Base-by-base conservation (phyloP, 2,888 invertebrate species). In the Phyllotreta striolata region DNA sequence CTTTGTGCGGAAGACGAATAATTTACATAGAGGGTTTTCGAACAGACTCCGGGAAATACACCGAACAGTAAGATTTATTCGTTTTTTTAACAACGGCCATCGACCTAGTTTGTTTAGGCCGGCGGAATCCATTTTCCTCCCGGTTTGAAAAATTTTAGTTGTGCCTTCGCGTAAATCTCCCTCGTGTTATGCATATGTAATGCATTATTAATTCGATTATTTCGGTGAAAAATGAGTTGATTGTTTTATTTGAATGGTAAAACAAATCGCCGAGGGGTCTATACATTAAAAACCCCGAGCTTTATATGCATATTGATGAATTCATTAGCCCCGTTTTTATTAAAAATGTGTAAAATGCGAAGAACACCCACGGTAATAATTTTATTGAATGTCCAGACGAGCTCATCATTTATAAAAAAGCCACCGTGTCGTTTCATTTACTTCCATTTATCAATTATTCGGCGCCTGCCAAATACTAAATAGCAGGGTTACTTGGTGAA, bases 281-380 rank as follows among this genome's bases (percentile, higher is more conserved):
- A 51, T 51, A 13, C 13, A 35, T 13, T 59, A 59, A 59, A 59
- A 59, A 41, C 41, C 13, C 13, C 59, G 49, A 37, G 40, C 41
- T 40, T 41, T 34, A n/a, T n/a, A n/a, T n/a, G 59, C 59, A 59
- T 59, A 59, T 51, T 59, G 59, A 59, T 59, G 37, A 59, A 59
- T 59, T 41, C 41, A 59, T 59, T 51, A 59, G 51, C 51, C 59
- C 58, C 44, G 51, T 49, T 59, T 51, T 59, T 51, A n/a, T 51
- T 12, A 43, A 41, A 46, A 49, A 49, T 58, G 58, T 44, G 41
- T n/a, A n/a, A 59, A 59, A 59, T 35, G 51, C 51, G 51, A 58
- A 55, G 41, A 55, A 41, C 41, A 55, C 12, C n/a, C 55, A 10
- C 13, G 13, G 14, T 14, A 24, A 41, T 12, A 41, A 8, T 37